phyloP scores from a whole-genome alignment of 2,113 vertebrate species.

The Lagopus leucura region DNA sequence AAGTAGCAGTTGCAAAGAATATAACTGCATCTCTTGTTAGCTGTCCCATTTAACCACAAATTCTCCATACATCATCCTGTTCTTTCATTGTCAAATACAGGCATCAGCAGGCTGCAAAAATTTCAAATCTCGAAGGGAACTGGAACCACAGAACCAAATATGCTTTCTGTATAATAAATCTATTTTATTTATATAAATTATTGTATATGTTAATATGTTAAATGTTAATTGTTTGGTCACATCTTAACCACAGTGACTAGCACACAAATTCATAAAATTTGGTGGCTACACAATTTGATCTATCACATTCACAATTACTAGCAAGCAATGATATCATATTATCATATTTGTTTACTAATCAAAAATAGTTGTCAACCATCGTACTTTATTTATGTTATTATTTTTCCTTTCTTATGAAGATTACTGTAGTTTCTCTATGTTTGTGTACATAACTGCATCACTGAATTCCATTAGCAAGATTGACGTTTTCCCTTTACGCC shows the following conservation, averaged over 20 bases:
- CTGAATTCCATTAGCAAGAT: neutral
- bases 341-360: neutral
- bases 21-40: neutral
- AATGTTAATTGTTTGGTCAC: neutral
- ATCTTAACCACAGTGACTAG: neutral
- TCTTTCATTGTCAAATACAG: neutral
- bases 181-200: neutral
- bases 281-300: neutral
- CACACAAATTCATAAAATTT: neutral
- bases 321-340: neutral
- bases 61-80: neutral
- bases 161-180: neutral
- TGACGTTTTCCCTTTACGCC: neutral
- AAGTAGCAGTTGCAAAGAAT: neutral
- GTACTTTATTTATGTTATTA: neutral
- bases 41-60: neutral
- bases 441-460: neutral
- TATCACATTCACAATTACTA: neutral
- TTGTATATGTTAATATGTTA: neutral
- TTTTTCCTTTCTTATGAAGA: neutral
- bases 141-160: neutral
- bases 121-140: neutral
- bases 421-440: neutral
- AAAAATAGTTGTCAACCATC: neutral
- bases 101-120: neutral